Percentiles rank a stretch among this genome's conserved stretches.
Evolutionary conservation across 2,113 vertebrate species (phyloP).

Genomic region (Ploceus nigricollis): DNA sequence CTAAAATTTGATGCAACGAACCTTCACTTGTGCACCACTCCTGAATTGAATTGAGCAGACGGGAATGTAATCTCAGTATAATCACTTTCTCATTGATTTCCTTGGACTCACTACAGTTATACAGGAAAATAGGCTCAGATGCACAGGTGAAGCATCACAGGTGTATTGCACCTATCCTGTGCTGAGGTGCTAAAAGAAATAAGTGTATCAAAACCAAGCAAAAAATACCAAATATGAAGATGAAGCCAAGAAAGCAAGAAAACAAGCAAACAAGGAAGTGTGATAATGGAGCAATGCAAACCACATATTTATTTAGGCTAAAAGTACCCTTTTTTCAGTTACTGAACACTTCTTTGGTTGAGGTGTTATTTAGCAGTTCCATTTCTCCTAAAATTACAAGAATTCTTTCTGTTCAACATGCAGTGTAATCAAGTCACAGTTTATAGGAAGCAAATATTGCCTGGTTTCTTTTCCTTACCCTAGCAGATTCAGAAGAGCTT

Average conservation of each 20-base stretch:
- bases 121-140: background rate
- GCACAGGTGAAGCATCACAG: background rate
- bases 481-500: background rate
- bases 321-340: background rate
- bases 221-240: background rate
- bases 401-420: background rate
- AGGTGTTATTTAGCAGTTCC: background rate
- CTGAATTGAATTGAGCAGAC: background rate
- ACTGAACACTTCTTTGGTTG: background rate
- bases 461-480: background rate
- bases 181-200: background rate
- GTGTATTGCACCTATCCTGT: background rate
- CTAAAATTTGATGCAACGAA: background rate
- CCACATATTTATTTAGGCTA: background rate
- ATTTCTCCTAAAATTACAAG: background rate
- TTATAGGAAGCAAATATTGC: background rate
- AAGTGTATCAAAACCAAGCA: background rate
- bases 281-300: background rate
- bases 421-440: background rate
- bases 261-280: background rate
- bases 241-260: background rate
- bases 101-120: background rate
- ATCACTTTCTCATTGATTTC: background rate
- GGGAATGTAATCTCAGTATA: background rate
- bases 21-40: background rate